Evolutionary conservation across 1,140 invertebrate species (phyloP), one percentile per base, ranked within the genome.

Genomic region (Atta cephalotes): DNA sequence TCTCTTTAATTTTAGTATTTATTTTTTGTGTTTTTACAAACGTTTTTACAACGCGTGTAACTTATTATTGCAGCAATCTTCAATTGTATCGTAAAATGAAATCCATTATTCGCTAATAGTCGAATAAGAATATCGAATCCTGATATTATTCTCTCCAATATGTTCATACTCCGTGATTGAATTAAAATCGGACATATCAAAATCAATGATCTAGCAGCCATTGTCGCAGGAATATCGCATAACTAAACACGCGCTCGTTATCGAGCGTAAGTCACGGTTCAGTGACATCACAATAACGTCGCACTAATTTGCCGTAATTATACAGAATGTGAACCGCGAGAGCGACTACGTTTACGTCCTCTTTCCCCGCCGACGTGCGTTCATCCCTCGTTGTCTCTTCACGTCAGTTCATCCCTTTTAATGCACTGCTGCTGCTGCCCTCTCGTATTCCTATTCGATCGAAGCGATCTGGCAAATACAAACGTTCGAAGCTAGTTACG

Each of bases 241-340:
- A 74, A 18, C 56, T 82, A 82, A 74, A 72, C 68, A 74, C n/a
- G 45, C 18, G 62, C 62, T 85, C 51, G 74, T 85, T 85, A 85
- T 79, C 62, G 74, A 62, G 49, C 58, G 21, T 81, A 21, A 72
- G 76, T 86, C 70, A 70, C 71, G 25, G 45, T 66, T 45, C 82
- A 21, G 21, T 65, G 35, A 65, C 28, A 58, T 65, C 45, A 39
- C 71, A 45, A 31, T 49, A 39, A 53, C 74, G 74, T 79, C 31
- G 25, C 74, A 53, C 74, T 74, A 79, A 85, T 85, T 66, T 66
- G 49, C 74, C 62, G 31, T 85, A 85, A 85, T 85, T 85, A 85
- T 85, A 72, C 74, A 79, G 74, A 85, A 85, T 79, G 82, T 12
- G 74, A 65, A 79, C 45, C 87, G 65, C 74, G 72, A 62, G 39